Percentiles rank a stretch among this genome's conserved stretches.
phyloP scores from a whole-genome alignment of 2,888 invertebrate genomes.

The Philereme transversata region DNA sequence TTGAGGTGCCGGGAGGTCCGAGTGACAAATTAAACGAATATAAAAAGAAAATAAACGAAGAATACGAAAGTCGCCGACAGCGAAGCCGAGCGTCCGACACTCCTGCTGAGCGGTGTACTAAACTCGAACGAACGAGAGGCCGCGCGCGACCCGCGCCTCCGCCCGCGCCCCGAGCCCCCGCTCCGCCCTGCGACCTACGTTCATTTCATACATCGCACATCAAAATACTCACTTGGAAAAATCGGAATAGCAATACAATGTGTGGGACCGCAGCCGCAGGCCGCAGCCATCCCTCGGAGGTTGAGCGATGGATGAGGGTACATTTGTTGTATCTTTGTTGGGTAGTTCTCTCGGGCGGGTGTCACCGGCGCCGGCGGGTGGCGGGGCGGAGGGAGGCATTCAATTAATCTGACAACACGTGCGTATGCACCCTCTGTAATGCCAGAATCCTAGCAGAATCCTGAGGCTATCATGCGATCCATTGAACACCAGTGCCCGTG shows the following conservation, averaged over 20 bases:
- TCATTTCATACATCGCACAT: constrained; percentile 62
- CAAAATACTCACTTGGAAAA: constrained; percentile 67
- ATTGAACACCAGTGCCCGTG: constrained; percentile 50
- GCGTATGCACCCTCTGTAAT: constrained; percentile 67
- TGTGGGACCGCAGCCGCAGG: constrained; percentile 27
- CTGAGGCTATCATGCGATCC: constrained; percentile 64
- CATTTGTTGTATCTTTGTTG: constrained; percentile 47
- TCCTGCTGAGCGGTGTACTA: constrained; percentile 83
- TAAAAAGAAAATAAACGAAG: constrained; percentile 84
- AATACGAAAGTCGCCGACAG: constrained; percentile 80
- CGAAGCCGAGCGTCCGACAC: constrained; percentile 82
- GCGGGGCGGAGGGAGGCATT: constrained; percentile 56
- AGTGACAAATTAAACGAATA: constrained; percentile 81
- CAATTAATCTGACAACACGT: constrained; percentile 79
- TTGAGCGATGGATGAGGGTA: constrained; percentile 46
- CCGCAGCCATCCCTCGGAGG: constrained; percentile 38
- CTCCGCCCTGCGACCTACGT: constrained; percentile 71
- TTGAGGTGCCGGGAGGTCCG: constrained; percentile 61
- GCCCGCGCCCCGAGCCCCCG: constrained; percentile 56
- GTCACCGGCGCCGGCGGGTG: constrained; percentile 33
- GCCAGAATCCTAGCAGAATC: constrained; percentile 19
- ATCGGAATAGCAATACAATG: constrained; percentile 54
- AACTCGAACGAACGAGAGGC: constrained; percentile 67
- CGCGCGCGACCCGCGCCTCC: constrained; percentile 65
- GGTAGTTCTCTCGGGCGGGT: constrained; percentile 46